Base-by-base conservation (phyloP, 2,113 vertebrate species). In the Thinocorus orbignyianus region DNA sequence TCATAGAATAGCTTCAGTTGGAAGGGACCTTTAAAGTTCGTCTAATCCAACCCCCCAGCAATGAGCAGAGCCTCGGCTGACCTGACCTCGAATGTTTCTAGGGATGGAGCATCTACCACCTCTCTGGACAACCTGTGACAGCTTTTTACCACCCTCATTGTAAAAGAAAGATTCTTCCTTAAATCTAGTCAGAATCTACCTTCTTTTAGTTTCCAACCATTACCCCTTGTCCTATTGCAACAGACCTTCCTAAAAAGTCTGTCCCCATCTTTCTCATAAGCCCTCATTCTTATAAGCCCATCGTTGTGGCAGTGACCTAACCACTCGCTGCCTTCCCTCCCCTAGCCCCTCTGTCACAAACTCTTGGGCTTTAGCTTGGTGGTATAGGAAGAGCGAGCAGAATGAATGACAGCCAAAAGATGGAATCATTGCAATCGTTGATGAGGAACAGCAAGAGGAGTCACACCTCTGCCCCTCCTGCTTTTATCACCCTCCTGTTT, bases 241-340 rank as follows among this genome's bases (percentile, higher is more conserved):
- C 12, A 35, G 55, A 26, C 7, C 18, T 18, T 82, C 15, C 30
- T 49, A 39, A 28, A 70, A 70, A 5, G 26, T 15, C 19, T 42
- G 18, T 58, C 35, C 19, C 35, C 13, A 8, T 8, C 61, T 58
- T 26, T 39, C 31, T 55, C 37, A 2, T 1, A 33, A 76, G 13
- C 13, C 15, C 19, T 10, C 14, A 6, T 65, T 65, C 28, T 42
- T 46, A 33, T 33, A 46, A 66, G 64, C 31, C 35, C n/a, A 44
- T 52, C 70, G 13, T 52, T 22, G 51, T 39, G 30, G 55, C 35
- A 61, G 9, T 9, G 25, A 39, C 8, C 33, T 74, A 37, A 42
- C 20, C 3, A 1, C 31, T 33, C 2, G 0, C 2, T 18, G 37
- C 42, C 41, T 62, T 61, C 49, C 13, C 37, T 51, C 30, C 65